A percentile compares a stretch with the other conserved stretches of the same genome.
Conservation (phyloP, 2,113 vertebrate species). For the Nettapus auritus region DNA sequence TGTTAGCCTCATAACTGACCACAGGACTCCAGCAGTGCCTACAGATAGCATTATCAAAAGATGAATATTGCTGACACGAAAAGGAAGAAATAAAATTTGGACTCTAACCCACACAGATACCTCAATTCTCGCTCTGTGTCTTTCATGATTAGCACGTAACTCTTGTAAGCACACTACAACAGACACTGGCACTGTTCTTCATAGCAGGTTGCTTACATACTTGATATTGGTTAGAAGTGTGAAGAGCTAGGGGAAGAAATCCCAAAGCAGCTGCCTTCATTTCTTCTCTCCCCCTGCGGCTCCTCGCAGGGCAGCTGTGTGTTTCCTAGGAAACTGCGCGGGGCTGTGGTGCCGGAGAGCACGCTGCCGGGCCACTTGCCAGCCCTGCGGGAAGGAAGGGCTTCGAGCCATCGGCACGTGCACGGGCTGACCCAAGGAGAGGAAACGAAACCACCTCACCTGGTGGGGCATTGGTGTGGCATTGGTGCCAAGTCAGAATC, state of each 20-base stretch:
- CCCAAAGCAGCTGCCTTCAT: background rate
- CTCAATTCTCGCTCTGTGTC: background rate
- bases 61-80: background rate
- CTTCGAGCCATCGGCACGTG: too few relatives aligned
- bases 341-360: background rate
- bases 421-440: too few relatives aligned
- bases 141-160: background rate
- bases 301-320: background rate
- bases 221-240: background rate
- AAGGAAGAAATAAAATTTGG: background rate
- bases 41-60: background rate
- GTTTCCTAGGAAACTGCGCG: slow-evolving; percentile 67
- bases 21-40: background rate
- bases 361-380: background rate
- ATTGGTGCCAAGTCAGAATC: background rate
- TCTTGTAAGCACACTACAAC: background rate
- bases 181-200: background rate
- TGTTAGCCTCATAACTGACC: background rate
- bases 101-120: background rate
- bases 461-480: too few relatives aligned
- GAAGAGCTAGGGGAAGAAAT: background rate
- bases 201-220: background rate
- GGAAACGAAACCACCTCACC: too few relatives aligned
- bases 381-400: background rate
- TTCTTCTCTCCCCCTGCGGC: background rate